Evolutionary conservation across 2,113 vertebrate species (phyloP).

Genomic region (Festucalex cinctus): DNA sequence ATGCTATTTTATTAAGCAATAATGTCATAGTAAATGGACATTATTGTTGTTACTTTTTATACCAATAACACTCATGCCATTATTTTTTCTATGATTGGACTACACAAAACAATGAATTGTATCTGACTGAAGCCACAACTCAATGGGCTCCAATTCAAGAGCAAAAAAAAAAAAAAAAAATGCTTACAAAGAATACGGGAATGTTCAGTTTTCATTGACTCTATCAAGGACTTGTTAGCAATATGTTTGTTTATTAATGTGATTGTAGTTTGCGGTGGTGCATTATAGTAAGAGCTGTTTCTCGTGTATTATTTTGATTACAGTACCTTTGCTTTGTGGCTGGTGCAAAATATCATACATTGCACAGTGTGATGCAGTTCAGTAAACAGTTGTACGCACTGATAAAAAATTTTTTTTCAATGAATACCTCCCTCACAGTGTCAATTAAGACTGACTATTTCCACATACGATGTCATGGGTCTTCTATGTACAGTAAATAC

Average conservation of each 20-base stretch:
- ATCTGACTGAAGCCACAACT: constrained; percentile 20
- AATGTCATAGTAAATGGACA: constrained; percentile 26
- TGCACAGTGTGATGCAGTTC: not conserved
- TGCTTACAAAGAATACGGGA: too few species aligned
- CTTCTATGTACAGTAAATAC: not conserved
- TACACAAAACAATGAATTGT: not conserved
- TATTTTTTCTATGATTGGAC: not conserved
- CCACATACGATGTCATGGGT: not conserved
- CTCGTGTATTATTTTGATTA: not conserved
- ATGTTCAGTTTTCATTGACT: not conserved
- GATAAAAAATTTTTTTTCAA: not conserved
- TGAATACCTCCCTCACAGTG: not conserved
- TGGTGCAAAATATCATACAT: not conserved
- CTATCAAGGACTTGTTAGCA: not conserved
- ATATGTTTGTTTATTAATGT: too few species aligned
- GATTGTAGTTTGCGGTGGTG: not conserved
- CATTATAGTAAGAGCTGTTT: not conserved
- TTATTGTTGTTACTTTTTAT: constrained; percentile 19
- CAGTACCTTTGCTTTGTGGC: not conserved
- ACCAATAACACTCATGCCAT: constrained; percentile 2
- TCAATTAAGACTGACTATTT: not conserved
- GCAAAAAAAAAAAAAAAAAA: not conserved
- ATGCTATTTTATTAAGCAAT: constrained; percentile 24
- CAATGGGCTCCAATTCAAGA: not conserved
- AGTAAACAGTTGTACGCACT: not conserved